A percentile compares a stretch with the other conserved stretches of the same genome.
Conservation (phyloP, 2,888 invertebrate species). For the Strigamia crassipes region DNA sequence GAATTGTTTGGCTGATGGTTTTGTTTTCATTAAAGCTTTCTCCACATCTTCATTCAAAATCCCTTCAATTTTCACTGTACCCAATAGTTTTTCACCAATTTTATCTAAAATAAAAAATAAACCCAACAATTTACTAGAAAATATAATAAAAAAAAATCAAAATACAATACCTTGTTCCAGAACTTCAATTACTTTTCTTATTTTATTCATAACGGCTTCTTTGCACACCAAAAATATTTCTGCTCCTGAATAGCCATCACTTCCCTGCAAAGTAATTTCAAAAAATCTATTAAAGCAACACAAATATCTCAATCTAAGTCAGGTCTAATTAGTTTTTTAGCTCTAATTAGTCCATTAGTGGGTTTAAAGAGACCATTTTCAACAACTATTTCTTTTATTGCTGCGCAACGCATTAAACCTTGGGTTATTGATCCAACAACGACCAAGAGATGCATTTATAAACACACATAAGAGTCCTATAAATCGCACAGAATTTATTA, state of each 20-base stretch:
- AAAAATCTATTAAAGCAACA: neutral
- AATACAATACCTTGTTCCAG: constrained; percentile 59
- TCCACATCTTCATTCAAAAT: constrained; percentile 47
- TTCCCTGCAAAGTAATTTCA: constrained; percentile 60
- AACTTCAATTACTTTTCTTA: constrained; percentile 68
- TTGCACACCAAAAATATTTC: constrained; percentile 86
- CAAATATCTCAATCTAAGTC: neutral
- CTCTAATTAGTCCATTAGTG: too few species aligned
- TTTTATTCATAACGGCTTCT: constrained; percentile 81
- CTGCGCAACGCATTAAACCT: neutral
- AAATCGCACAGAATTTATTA: too few species aligned
- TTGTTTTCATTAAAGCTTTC: constrained; percentile 44
- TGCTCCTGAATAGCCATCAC: constrained; percentile 82
- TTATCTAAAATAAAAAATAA: neutral
- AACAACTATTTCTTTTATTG: neutral
- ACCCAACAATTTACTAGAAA: neutral
- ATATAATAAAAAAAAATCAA: neutral
- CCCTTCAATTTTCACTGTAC: constrained; percentile 18
- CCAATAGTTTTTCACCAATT: neutral
- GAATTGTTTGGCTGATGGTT: constrained; percentile 47
- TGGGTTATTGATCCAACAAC: neutral
- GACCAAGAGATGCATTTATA: neutral
- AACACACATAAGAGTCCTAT: too few species aligned
- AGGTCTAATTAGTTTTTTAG: too few species aligned
- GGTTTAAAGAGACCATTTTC: too few species aligned